A percentile compares a stretch with the other conserved stretches of the same genome.
These are phyloP conservation scores for Drosophila dunni DNA, from an alignment of 1,140 invertebrate species.

Conservation along the genomic window DNA sequence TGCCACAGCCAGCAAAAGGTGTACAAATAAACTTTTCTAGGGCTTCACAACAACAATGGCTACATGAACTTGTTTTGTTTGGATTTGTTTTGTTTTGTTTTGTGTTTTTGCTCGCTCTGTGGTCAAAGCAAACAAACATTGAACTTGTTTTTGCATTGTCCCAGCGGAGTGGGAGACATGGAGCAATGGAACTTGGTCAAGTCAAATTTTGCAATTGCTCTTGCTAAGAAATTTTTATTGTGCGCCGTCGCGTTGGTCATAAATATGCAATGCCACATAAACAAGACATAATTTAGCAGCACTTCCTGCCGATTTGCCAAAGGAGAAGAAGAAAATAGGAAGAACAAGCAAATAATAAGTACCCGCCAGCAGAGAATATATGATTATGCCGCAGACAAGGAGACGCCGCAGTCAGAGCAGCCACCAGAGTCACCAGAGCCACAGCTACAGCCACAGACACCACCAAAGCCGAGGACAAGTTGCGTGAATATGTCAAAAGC, in stretches of 20 bases:
- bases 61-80: constrained; percentile 68
- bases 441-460: constrained; percentile 7
- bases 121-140: constrained; percentile 76
- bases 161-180: constrained; percentile 1
- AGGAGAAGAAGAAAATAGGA: constrained; percentile 39
- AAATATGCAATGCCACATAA: constrained; percentile 82
- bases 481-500: constrained; percentile 81
- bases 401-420: constrained; percentile 58
- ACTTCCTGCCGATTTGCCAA: constrained; percentile 81
- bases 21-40: constrained; percentile 72
- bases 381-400: constrained; percentile 80
- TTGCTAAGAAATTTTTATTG: constrained; percentile 75
- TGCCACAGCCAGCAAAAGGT: constrained; percentile 61
- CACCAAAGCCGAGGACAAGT: constrained; percentile 55
- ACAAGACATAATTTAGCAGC: constrained; percentile 82
- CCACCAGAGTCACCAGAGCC: constrained; percentile 11
- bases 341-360: constrained; percentile 79
- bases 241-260: constrained; percentile 63
- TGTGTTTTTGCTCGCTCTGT: constrained; percentile 20
- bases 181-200: constrained; percentile 65
- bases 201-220: constrained; percentile 73
- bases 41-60: constrained; percentile 58
- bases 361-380: constrained; percentile 72
- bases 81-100: constrained; percentile 24
- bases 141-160: constrained; percentile 70